These are phyloP conservation scores for Chaetodon trifasciatus DNA, from an alignment of 2,797 vertebrate species.

Conservation along the genomic window DNA sequence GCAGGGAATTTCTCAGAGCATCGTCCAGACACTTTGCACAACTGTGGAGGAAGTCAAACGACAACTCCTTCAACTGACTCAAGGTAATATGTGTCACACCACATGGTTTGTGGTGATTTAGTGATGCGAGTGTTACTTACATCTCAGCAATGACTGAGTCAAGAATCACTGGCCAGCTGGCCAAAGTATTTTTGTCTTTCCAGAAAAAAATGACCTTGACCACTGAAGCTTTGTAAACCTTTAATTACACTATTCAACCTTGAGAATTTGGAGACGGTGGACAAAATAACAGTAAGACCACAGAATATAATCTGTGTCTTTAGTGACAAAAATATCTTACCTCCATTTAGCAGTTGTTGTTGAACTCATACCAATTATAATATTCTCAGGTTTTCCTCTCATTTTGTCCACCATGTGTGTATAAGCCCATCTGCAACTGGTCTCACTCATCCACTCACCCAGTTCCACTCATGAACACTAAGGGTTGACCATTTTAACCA, in stretches of 20 bases:
- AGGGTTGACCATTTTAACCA: not conserved
- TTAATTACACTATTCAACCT: no score
- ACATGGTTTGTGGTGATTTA: not conserved
- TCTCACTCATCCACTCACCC: not conserved
- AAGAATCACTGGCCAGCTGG: not conserved
- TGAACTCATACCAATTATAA: no score
- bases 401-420: not conserved
- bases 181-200: not conserved
- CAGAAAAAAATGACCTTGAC: not conserved
- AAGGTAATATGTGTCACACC: constrained; percentile 75
- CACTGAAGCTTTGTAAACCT: not conserved
- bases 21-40: constrained; percentile 85
- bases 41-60: constrained; percentile 81
- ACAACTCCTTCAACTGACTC: constrained; percentile 67
- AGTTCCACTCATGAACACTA: not conserved
- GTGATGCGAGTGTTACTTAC: not conserved
- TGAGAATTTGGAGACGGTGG: not conserved
- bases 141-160: not conserved
- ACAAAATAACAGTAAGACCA: not conserved
- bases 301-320: not conserved
- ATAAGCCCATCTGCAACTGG: not conserved
- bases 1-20: constrained; percentile 81
- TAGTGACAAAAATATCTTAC: not conserved
- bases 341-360: not conserved
- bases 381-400: not conserved